phyloP scores from a whole-genome alignment of 2,888 invertebrate genomes.

The Diarsia mendica region DNA sequence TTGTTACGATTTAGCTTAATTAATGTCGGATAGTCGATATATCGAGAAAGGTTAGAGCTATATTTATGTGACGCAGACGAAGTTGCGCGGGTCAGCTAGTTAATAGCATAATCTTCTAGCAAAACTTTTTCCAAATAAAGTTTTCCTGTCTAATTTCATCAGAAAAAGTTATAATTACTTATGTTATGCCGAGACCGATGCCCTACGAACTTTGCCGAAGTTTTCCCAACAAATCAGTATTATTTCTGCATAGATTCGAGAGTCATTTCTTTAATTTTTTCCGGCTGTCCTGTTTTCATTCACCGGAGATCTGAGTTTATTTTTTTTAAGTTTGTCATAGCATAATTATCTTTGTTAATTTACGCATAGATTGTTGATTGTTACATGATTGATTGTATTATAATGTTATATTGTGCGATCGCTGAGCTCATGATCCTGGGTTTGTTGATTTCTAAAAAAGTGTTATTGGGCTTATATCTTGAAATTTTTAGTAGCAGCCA shows the following conservation, averaged over 20 bases:
- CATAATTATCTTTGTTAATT: slow-evolving; percentile 29
- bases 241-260: slow-evolving; percentile 29
- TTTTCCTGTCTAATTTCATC: slow-evolving; percentile 22
- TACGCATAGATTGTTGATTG: slow-evolving; percentile 8
- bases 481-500: too few species aligned
- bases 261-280: slow-evolving; percentile 47
- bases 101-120: slow-evolving; percentile 32
- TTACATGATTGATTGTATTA: too few species aligned
- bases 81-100: too few species aligned
- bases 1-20: too few species aligned
- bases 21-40: too few species aligned
- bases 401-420: too few species aligned
- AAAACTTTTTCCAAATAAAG: slow-evolving; percentile 37
- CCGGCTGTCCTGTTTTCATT: slow-evolving; percentile 35
- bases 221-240: slow-evolving; percentile 55
- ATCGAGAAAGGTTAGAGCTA: too few species aligned
- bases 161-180: slow-evolving; percentile 58
- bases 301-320: slow-evolving; percentile 14
- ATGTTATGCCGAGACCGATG: slow-evolving; percentile 40
- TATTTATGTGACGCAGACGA: too few species aligned
- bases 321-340: too few species aligned
- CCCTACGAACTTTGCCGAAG: slow-evolving; percentile 22
- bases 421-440: too few species aligned
- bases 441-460: too few species aligned
- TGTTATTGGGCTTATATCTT: too few species aligned